Evolutionary conservation across 2,113 vertebrate genomes (phyloP), one percentile per base, ranked within the genome.

Genomic region (Rhineura floridana): DNA sequence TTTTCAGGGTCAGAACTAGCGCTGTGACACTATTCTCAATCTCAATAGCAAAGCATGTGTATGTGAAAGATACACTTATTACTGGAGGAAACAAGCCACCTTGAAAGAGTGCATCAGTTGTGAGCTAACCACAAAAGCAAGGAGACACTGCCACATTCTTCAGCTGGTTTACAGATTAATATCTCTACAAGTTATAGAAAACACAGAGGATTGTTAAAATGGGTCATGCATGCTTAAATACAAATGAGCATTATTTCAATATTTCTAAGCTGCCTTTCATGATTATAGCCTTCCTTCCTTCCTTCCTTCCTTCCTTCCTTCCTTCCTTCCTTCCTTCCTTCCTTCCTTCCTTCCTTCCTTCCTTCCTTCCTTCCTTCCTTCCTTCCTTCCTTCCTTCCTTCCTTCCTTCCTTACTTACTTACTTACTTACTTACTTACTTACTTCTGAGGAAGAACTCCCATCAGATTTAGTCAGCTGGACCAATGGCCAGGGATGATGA

Each of bases 41-140:
- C 93, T 91, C 89, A 89, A 78, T 90, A 81, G 50, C 88, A 88
- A 69, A 92, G 86, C 90, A 90, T 90, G 82, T 91, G 84, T 62
- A 62, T 69, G 84, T 59, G 63, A 90, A 30, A 94, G 87, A 94
- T 90, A 88, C 89, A 92, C 70, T 84, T 1, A 1, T 69, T 33
- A 85, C 85, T 90, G 62, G 17, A 85, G 93, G 79, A 1, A 83
- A 91, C 36, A 94, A 91, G 65, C 90, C 80, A 83, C 88, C 82
- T 84, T 84, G 15, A 46, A 88, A 88, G 59, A 42, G n/a, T 67
- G 59, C 7, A 73, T 86, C 84, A 91, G 88, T 94, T 91, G 90
- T 88, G 91, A 89, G 52, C 69, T 84, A 6, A 59, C 46, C 85
- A 79, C 62, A 86, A 85, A 59, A 90, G 67, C 84, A 91, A 90